phyloP scores from a whole-genome alignment of 2,113 vertebrate genomes.

The Macroglossus sobrinus region DNA sequence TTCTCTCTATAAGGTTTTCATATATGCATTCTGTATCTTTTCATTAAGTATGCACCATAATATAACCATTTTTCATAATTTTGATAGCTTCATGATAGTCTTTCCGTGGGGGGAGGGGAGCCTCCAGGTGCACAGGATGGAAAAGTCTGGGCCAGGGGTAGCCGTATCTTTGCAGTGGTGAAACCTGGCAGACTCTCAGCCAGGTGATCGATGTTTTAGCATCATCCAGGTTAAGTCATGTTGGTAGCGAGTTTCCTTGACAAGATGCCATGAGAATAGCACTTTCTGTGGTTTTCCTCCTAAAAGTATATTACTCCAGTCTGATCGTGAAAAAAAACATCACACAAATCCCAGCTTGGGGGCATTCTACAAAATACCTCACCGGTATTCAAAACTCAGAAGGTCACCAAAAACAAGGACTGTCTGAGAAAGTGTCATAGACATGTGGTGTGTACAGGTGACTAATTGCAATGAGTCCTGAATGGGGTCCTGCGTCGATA shows the following conservation, averaged over 20 bases:
- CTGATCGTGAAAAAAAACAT: not conserved
- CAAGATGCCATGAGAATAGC: fast-evolving
- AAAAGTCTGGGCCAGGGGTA: not conserved
- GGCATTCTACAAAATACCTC: not conserved
- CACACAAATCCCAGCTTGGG: not conserved
- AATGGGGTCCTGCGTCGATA: not conserved
- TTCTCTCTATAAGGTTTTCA: not conserved
- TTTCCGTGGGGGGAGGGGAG: not conserved
- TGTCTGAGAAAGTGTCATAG: not conserved
- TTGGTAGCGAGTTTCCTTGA: not conserved
- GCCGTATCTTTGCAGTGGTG: not conserved
- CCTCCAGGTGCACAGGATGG: too few species aligned
- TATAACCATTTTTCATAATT: not conserved
- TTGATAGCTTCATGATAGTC: not conserved
- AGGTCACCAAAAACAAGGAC: not conserved
- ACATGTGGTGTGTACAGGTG: not conserved
- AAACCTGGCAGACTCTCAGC: not conserved
- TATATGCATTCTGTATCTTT: not conserved
- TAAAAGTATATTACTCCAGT: not conserved
- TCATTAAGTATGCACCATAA: not conserved
- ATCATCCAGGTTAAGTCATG: fast-evolving
- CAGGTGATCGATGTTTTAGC: not conserved
- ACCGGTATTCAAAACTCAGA: not conserved
- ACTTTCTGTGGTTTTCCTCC: not conserved
- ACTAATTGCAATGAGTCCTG: not conserved